Percentiles rank a stretch among this genome's conserved stretches.
Conservation (phyloP, 1,140 invertebrate genomes). For the Phocides pigmalion region DNA sequence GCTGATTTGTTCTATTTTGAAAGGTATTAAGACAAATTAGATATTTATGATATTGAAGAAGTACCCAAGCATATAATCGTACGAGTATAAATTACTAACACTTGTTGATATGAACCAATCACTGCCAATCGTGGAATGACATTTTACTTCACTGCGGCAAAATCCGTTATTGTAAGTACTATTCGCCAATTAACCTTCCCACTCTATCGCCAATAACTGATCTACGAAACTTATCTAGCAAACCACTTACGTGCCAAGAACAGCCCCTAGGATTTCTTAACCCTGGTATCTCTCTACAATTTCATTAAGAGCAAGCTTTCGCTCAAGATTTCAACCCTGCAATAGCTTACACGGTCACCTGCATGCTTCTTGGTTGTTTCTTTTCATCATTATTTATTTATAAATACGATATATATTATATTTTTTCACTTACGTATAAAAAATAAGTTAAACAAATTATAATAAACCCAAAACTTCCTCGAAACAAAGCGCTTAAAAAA, state of each 20-base stretch:
- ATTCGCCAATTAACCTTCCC: constrained; percentile 75
- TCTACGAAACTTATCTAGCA: constrained; percentile 68
- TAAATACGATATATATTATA: no score
- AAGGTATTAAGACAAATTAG: no score
- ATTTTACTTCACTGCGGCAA: neutral
- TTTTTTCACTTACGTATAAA: no score
- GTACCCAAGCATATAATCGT: no score
- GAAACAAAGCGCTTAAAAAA: no score
- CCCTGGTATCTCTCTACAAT: constrained; percentile 8
- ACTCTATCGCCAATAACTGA: constrained; percentile 70
- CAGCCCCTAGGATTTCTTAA: constrained; percentile 44
- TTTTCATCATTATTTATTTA: no score
- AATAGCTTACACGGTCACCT: constrained; percentile 1
- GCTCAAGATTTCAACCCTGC: constrained; percentile 5
- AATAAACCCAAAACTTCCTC: no score
- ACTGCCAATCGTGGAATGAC: neutral
- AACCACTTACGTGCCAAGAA: constrained; percentile 56
- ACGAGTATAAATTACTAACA: no score
- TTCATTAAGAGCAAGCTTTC: constrained; percentile 17
- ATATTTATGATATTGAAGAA: no score
- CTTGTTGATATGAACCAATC: no score
- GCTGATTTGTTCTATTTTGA: no score
- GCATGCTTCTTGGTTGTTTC: constrained; percentile 5
- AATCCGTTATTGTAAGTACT: constrained; percentile 47
- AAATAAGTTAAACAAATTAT: no score